These are phyloP conservation scores for Sympetrum striolatum DNA, from an alignment of 2,888 invertebrate species.

Conservation along the genomic window DNA sequence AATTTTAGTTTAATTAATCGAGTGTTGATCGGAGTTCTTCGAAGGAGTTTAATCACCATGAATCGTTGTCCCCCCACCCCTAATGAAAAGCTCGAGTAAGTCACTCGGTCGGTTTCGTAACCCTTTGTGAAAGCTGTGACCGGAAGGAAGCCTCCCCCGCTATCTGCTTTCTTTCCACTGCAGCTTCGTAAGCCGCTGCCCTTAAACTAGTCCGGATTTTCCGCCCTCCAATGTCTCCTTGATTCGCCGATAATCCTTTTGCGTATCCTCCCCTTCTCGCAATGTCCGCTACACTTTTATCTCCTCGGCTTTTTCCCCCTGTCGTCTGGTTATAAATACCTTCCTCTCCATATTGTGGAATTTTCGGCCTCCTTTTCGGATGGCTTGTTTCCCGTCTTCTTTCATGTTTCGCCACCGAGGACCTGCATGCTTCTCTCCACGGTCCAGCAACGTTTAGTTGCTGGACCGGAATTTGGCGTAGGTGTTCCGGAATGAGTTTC, in stretches of 20 bases:
- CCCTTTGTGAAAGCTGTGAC: conserved; percentile 34
- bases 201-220: background rate
- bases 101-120: background rate
- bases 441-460: background rate
- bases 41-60: background rate
- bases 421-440: background rate
- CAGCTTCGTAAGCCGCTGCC: background rate
- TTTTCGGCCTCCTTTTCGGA: background rate
- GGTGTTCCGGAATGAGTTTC: background rate
- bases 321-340: background rate
- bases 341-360: background rate
- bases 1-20: no score
- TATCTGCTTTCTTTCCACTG: background rate
- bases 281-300: background rate
- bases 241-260: background rate
- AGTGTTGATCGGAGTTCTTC: background rate
- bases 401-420: conserved; percentile 17
- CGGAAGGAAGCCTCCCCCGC: conserved; percentile 18
- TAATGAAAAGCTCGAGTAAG: background rate
- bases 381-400: conserved; percentile 14
- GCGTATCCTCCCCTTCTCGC: background rate
- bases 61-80: background rate
- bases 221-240: background rate
- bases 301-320: background rate
- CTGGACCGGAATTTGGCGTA: background rate